Percentiles rank a stretch among this genome's conserved stretches.
Conservation (phyloP, 2,113 vertebrate species). For the Grus americana region DNA sequence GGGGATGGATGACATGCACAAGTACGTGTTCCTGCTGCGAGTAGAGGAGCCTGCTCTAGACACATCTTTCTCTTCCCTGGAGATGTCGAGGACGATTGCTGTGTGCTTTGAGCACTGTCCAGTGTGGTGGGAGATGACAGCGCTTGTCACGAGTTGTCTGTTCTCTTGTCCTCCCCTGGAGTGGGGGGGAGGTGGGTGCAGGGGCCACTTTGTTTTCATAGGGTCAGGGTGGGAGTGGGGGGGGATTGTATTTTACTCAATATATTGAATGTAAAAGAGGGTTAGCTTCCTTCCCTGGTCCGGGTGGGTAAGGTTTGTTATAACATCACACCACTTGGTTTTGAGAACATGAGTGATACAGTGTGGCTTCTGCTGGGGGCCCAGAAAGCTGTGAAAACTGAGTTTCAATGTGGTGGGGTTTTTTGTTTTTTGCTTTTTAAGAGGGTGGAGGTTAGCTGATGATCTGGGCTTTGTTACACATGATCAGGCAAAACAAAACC, state of each 20-base stretch:
- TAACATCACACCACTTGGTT: neutral
- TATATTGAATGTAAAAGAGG: neutral
- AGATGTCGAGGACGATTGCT: neutral
- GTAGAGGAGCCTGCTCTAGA: neutral
- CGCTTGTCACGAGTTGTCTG: neutral
- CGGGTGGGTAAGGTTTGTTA: neutral
- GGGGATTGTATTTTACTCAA: neutral
- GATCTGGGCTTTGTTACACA: neutral
- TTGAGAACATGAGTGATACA: neutral
- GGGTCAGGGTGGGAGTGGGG: too few species aligned
- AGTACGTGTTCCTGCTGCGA: neutral
- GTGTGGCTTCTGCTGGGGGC: neutral
- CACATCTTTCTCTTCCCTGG: neutral
- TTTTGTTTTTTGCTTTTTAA: neutral
- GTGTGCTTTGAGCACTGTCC: neutral
- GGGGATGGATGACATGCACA: neutral
- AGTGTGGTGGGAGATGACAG: neutral
- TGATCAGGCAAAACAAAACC: rapidly evolving
- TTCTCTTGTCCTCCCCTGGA: neutral
- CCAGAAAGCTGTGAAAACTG: neutral
- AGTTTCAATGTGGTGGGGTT: neutral
- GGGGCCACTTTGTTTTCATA: neutral
- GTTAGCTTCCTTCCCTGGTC: neutral
- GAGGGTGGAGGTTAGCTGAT: neutral
- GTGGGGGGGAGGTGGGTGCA: neutral